Base-by-base conservation (phyloP, 2,888 invertebrate genomes). In the Diadromus collaris region DNA sequence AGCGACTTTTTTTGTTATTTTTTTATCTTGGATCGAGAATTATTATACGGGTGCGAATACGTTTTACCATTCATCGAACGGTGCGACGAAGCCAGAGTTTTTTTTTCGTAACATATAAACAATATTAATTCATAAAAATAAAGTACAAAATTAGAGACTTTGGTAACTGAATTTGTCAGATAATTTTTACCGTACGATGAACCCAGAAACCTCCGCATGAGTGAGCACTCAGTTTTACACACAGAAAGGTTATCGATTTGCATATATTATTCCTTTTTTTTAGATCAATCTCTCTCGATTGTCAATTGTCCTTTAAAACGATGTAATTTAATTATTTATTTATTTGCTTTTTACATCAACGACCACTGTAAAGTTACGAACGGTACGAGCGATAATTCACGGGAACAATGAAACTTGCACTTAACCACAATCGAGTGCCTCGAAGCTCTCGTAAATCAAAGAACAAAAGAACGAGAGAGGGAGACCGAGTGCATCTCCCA, bases 361-460 rank as follows among this genome's bases (percentile, higher is more conserved):
- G 27, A 29, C 16, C 56, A 56, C 56, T 56, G 13, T 29, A 16
- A n/a, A 56, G 27, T 29, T 56, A 56, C 56, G 56, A 56, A 56
- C 56, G 16, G 24, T 29, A 24, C 51, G 21, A 38, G 24, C 29
- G 10, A 56, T 56, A 56, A 29, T 68, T 41, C 24, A 51, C 60
- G 46, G 19, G 29, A 61, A 75, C 51, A 32, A 29, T 61, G n/a
- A 27, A 41, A 73, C 64, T 72, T 63, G 63, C 76, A 76, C 76
- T 76, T 32, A 46, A 46, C 65, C 27, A 73, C 64, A 79, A 72
- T 79, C 13, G 56, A 72, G 58, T 72, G 29, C 19, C 67, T 44
- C 71, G 68, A 44, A 72, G 19, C 29, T 73, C 76, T 69, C 73
- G 79, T 69, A 54, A 76, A 78, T 80, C 61, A 54, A 72, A 38